phyloP scores from a whole-genome alignment of 2,113 vertebrate genomes.

The Jaculus jaculus region DNA sequence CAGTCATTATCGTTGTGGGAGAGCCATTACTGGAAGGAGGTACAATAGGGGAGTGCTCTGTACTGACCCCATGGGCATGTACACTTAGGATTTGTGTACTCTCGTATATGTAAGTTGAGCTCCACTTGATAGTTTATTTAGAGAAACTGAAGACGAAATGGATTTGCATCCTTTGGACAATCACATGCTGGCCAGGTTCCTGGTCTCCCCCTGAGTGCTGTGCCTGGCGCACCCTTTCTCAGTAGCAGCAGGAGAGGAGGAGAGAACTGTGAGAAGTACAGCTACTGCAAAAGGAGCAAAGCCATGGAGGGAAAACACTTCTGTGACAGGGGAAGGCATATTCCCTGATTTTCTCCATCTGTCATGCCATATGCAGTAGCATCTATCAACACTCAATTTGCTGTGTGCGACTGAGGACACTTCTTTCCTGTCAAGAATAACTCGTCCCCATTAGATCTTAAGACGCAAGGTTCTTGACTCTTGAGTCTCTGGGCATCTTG shows the following conservation, averaged over 20 bases:
- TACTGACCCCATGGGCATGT: background rate
- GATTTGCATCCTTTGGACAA: background rate
- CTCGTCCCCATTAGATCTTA: constrained; percentile 62
- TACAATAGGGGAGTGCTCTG: background rate
- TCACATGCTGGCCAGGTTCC: background rate
- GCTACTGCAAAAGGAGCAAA: constrained; percentile 63
- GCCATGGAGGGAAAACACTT: constrained; percentile 63
- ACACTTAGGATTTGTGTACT: background rate
- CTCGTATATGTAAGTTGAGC: background rate
- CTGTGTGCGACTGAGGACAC: constrained; percentile 61
- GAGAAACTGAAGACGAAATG: background rate
- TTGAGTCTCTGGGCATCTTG: constrained; percentile 40
- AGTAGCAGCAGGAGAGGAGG: background rate
- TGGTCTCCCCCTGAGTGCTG: constrained; percentile 13
- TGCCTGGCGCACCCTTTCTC: background rate
- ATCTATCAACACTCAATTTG: constrained; percentile 65
- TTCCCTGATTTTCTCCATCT: constrained; percentile 69
- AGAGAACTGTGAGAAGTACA: constrained; percentile 68
- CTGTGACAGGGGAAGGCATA: constrained; percentile 50
- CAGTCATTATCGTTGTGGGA: background rate
- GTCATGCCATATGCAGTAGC: constrained; percentile 49
- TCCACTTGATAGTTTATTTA: background rate
- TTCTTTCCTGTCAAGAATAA: constrained; percentile 63
- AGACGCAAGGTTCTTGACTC: constrained; percentile 53
- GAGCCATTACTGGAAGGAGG: background rate